Percentiles rank a stretch among this genome's conserved stretches.
Evolutionary conservation across 2,113 vertebrate species (phyloP).

Genomic region (Anoura caudifer): DNA sequence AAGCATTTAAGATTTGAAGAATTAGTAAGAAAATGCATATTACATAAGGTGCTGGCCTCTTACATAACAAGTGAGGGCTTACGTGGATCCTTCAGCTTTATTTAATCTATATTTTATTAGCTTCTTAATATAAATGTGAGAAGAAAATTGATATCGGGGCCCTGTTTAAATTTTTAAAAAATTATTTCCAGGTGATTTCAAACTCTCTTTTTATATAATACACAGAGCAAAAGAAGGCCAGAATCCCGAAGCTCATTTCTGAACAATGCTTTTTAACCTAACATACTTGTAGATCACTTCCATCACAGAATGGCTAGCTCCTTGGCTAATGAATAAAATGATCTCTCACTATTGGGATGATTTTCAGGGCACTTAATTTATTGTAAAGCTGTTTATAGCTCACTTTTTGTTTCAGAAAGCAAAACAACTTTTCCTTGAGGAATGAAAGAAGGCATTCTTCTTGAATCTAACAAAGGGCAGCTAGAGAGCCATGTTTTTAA

Average conservation of each 20-base stretch:
- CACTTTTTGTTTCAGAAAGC: not conserved
- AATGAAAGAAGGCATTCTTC: slow-evolving; percentile 23
- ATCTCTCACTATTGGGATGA: not conserved
- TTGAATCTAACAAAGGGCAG: slow-evolving; percentile 26
- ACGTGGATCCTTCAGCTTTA: slow-evolving; percentile 44
- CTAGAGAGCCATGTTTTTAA: slow-evolving; percentile 46
- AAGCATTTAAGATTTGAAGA: slow-evolving; percentile 75
- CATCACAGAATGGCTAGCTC: not conserved
- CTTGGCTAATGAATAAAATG: slow-evolving; percentile 30
- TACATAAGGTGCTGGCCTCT: slow-evolving; percentile 59
- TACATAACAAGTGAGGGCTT: slow-evolving; percentile 55
- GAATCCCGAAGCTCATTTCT: slow-evolving; percentile 16
- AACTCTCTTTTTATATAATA: slow-evolving; percentile 37
- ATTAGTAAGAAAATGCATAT: slow-evolving; percentile 70
- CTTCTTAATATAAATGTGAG: slow-evolving; percentile 61
- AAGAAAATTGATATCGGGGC: slow-evolving; percentile 20
- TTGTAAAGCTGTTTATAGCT: slow-evolving; percentile 16
- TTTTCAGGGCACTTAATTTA: slow-evolving; percentile 36
- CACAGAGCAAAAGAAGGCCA: slow-evolving; percentile 11
- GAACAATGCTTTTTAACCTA: slow-evolving; percentile 12
- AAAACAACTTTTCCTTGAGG: slow-evolving; percentile 46
- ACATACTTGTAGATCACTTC: not conserved
- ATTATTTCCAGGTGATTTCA: slow-evolving; percentile 35
- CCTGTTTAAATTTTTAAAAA: not conserved
- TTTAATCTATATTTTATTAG: slow-evolving; percentile 62